Percentiles rank a stretch among this genome's conserved stretches.
These are phyloP conservation scores for Benitochromis conjunctus DNA, from an alignment of 2,113 vertebrate species.

Conservation along the genomic window DNA sequence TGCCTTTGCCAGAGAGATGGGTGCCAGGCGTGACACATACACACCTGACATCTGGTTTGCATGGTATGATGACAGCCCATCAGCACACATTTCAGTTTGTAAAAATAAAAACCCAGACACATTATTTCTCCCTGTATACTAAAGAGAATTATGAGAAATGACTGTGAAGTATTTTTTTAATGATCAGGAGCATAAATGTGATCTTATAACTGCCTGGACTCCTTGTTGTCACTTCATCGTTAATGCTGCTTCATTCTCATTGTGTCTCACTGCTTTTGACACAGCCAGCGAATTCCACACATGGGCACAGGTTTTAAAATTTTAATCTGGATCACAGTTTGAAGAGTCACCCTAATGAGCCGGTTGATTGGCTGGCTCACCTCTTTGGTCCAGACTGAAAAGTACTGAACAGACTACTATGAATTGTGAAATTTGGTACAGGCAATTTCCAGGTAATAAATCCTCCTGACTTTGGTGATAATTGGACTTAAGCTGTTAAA, in stretches of 20 bases:
- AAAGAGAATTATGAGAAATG: neutral
- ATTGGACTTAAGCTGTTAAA: neutral
- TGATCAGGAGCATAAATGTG: neutral
- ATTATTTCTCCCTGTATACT: neutral
- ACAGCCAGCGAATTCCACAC: neutral
- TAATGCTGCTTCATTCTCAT: neutral
- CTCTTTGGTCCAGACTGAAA: neutral
- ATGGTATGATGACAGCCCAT: slow-evolving; percentile 4
- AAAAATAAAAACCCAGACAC: slow-evolving; percentile 2
- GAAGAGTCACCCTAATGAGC: neutral
- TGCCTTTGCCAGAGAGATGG: slow-evolving; percentile 13
- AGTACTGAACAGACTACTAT: neutral
- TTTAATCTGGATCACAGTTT: neutral
- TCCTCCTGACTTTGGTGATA: neutral
- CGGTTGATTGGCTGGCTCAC: neutral
- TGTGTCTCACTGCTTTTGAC: neutral
- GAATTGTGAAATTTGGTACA: neutral
- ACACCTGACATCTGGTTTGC: slow-evolving; percentile 37
- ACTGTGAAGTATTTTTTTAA: neutral
- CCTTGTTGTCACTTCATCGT: neutral
- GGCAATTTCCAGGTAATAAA: neutral
- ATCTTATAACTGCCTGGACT: neutral
- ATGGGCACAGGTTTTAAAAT: neutral
- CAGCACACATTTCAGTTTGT: slow-evolving; percentile 6
- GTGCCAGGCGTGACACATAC: slow-evolving; percentile 3